Evolutionary conservation across 2,888 invertebrate species (phyloP), one percentile per base, ranked within the genome.

Genomic region (Boloria selene): DNA sequence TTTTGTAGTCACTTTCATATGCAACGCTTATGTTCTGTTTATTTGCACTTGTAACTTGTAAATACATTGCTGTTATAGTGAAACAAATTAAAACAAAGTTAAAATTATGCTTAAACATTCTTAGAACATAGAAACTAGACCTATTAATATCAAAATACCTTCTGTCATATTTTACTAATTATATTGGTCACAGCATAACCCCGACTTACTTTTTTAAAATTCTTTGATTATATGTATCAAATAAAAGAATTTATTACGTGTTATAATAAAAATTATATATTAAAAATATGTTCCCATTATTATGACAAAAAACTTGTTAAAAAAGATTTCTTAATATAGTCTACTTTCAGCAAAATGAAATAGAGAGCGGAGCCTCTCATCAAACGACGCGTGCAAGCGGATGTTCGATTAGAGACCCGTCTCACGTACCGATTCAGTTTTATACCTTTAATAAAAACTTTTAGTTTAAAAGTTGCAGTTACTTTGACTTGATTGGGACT

Each of bases 61-160:
- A 88, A 88, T 90, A 85, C 86, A 84, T 83, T 84, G 78, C 84
- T 81, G 86, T 87, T 86, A 89, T 90, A 88, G 88, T 38, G 31
- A 38, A 38, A 38, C 7, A 38, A 38, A 38, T 38, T 38, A 10
- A 38, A 38, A 38, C 31, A 7, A 7, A 7, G 7, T 38, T 38
- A 38, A 38, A 38, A 38, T 38, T 38, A 38, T 38, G 10, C 31
- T 38, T n/a, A n/a, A n/a, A n/a, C n/a, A n/a, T n/a, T n/a, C n/a
- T n/a, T n/a, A n/a, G n/a, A 10, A 38, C 2, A 38, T 7, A 38
- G 2, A 38, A 10, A 38, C 31, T 38, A 10, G 31, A 10, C 7
- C 31, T 38, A 38, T 7, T 38, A 7, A 38, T 38, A 38, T 38
- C 10, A 38, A 10, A 38, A 38, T 38, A 38, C 31, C 10, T 38